phyloP scores from a whole-genome alignment of 2,797 vertebrate species.

The Pseudotriccus pelzelni region DNA sequence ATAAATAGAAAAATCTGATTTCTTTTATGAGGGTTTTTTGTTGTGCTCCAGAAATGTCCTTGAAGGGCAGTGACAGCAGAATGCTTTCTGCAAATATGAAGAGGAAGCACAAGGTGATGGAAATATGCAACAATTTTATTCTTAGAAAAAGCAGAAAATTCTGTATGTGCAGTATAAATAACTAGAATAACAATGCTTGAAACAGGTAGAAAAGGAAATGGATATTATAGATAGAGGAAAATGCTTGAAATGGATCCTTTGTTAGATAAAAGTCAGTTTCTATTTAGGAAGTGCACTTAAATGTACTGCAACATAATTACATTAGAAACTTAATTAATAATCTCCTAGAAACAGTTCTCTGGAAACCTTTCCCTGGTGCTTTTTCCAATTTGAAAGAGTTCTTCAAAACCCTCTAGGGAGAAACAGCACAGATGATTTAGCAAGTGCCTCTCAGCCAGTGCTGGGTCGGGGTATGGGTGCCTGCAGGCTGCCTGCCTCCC shows the following conservation, averaged over 20 bases:
- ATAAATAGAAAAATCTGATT: background rate
- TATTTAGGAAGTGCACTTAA: background rate
- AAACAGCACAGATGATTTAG: background rate
- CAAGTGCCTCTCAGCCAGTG: rapidly evolving
- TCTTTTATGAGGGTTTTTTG: background rate
- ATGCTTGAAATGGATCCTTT: background rate
- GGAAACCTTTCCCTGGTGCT: background rate
- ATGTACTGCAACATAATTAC: background rate
- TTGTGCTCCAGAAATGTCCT: background rate
- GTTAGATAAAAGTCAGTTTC: background rate
- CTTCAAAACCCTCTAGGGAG: background rate
- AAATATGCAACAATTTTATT: background rate
- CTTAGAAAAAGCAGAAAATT: background rate
- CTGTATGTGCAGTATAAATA: background rate
- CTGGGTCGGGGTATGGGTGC: background rate
- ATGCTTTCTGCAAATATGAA: background rate
- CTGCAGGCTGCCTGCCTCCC: background rate
- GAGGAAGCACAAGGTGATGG: background rate
- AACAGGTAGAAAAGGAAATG: background rate
- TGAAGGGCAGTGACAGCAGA: background rate
- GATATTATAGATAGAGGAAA: background rate
- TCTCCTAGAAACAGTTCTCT: background rate
- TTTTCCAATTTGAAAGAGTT: background rate
- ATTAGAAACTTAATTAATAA: background rate
- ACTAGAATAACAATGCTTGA: background rate